Base-by-base conservation (phyloP, 2,797 vertebrate species). In the Lagorchestes hirsutus region DNA sequence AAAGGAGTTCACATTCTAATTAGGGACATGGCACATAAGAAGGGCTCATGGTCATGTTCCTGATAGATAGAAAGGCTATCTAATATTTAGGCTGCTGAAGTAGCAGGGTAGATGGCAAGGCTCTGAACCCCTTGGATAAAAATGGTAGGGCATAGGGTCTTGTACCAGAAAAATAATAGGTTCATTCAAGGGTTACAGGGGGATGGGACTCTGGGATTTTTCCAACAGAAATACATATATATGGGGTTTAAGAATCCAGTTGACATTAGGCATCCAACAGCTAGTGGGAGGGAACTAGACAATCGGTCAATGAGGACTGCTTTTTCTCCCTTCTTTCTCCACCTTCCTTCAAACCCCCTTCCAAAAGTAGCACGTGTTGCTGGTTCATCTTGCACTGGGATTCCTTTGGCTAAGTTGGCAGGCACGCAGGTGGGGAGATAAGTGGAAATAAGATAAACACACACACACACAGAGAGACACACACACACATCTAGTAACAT, bases 261-360 rank as follows among this genome's bases (percentile, higher is more conserved):
- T n/a, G 62, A 67, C 34, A 67, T 11, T 16, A n/a, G 62, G 4
- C 13, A 67, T 67, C 62, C 12, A 67, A 16, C 4, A 67, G 6
- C 14, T n/a, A 67, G 5, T n/a, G 13, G 62, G 34, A n/a, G 34
- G 14, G 34, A 67, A 67, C 31, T n/a, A 1, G 62, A 14, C 14
- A 67, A n/a, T 16, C 12, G 34, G 13, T 16, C 34, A 67, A n/a
- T 16, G 34, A 67, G 14, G 13, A 5, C 4, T 67, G 12, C 4
- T n/a, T 67, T n/a, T n/a, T 5, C 34, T 34, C 5, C 34, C 31
- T 67, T 67, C 6, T n/a, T 67, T 34, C 29, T 59, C 58, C 4
- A 1, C 28, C 24, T 2, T 3, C 8, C 28, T 28, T 12, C 8
- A 1, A 8, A 2, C 58, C 1, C 31, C 3, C 6, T 11, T 5